A percentile compares a stretch with the other conserved stretches of the same genome.
These are phyloP conservation scores for Drosophila oshimai DNA, from an alignment of 1,140 invertebrate species.

Conservation along the genomic window DNA sequence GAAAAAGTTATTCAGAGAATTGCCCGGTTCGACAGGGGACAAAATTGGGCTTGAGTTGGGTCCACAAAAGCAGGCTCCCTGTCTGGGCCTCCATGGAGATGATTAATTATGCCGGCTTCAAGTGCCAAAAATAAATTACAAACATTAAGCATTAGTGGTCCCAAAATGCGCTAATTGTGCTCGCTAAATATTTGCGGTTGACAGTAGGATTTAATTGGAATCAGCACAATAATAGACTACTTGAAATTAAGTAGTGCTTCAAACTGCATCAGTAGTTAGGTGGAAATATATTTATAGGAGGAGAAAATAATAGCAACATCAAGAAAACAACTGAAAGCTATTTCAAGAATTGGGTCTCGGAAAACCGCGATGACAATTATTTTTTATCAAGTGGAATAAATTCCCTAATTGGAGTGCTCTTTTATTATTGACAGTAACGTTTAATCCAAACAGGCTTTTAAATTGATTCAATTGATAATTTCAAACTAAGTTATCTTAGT, in stretches of 20 bases:
- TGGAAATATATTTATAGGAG: not conserved
- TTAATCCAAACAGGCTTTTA: no score
- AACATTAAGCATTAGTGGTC: not conserved
- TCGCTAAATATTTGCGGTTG: not conserved
- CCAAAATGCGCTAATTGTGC: conserved; percentile 3
- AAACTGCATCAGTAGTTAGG: not conserved
- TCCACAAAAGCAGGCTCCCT: not conserved
- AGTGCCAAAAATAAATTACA: conserved; percentile 33
- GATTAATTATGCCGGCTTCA: conserved; percentile 26
- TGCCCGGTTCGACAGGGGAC: not conserved
- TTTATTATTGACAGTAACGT: no score
- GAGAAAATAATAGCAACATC: no score
- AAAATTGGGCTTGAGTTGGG: conserved; percentile 10
- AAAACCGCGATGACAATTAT: not conserved
- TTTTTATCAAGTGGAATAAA: not conserved
- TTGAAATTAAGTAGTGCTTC: not conserved
- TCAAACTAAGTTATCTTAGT: no score
- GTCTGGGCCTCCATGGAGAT: not conserved
- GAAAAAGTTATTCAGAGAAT: not conserved
- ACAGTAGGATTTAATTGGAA: not conserved
- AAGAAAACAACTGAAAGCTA: not conserved
- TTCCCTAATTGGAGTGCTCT: not conserved
- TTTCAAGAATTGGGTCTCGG: no score
- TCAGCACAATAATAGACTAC: not conserved
- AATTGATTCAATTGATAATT: no score